A percentile compares a stretch with the other conserved stretches of the same genome.
Conservation (phyloP, 2,888 invertebrate species). For the Bursaphelenchus okinawaensis region DNA sequence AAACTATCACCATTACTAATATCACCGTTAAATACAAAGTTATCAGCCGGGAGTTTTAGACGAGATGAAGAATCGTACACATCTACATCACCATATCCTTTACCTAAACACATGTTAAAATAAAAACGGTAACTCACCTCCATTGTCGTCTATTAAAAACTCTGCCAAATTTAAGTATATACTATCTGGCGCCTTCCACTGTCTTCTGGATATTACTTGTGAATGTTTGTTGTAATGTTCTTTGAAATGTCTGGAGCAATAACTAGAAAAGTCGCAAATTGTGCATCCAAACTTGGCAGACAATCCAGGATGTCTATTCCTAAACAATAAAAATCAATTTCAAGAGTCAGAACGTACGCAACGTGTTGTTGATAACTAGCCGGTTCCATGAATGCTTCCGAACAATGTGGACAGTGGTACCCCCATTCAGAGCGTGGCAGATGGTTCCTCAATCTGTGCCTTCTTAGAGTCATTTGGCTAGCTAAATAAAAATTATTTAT, state of each 20-base stretch:
- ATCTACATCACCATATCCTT: background rate
- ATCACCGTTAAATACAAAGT: too few species aligned
- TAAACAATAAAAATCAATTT: conserved; percentile 23
- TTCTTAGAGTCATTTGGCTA: conserved; percentile 55
- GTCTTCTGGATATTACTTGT: conserved; percentile 13
- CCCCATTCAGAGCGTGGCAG: conserved; percentile 49
- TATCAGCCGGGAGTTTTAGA: too few species aligned
- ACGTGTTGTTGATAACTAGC: conserved; percentile 56
- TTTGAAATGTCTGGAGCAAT: conserved; percentile 49
- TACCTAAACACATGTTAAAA: background rate
- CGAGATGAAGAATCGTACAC: too few species aligned
- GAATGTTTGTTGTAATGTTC: conserved; percentile 48
- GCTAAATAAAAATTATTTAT: too few species aligned
- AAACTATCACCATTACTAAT: too few species aligned
- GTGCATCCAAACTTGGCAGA: conserved; percentile 56
- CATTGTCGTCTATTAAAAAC: conserved; percentile 37
- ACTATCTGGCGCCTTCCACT: background rate
- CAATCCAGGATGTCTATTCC: conserved; percentile 41
- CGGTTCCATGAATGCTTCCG: conserved; percentile 51
- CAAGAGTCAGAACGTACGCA: conserved; percentile 29
- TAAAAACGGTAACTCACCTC: conserved; percentile 19
- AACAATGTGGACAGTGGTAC: conserved; percentile 55
- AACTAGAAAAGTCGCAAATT: conserved; percentile 44
- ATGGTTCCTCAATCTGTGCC: conserved; percentile 54
- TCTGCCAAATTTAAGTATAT: conserved; percentile 11